Conservation (phyloP, 2,797 vertebrate species). For the Acanthurus lineatus region DNA sequence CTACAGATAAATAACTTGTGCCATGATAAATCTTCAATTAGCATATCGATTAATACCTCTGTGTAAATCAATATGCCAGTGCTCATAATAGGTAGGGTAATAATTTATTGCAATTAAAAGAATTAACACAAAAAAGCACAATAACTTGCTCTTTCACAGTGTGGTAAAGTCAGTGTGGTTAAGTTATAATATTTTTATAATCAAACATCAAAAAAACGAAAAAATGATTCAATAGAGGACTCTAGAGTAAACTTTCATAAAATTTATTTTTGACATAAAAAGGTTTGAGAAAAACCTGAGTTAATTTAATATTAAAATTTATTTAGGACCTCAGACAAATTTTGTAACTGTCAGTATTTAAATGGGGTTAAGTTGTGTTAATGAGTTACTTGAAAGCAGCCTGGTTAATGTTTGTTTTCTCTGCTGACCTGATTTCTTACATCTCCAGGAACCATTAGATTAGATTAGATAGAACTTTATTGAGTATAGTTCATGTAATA, state of each 20-base stretch:
- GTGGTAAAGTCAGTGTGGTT: too few relatives aligned
- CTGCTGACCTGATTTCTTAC: not conserved
- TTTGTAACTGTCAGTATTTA: not conserved
- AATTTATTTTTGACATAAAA: too few relatives aligned
- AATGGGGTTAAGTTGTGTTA: not conserved
- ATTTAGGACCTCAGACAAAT: not conserved
- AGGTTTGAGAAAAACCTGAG: too few relatives aligned
- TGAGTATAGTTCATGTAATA: too few relatives aligned
- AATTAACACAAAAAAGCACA: too few relatives aligned
- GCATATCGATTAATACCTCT: too few relatives aligned
- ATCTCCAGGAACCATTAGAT: not conserved
- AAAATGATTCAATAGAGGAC: too few relatives aligned
- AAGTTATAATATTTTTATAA: too few relatives aligned
- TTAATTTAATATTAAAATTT: not conserved
- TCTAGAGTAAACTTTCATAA: too few relatives aligned
- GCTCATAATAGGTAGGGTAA: not conserved
- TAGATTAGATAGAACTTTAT: too few relatives aligned
- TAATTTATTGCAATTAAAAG: not conserved
- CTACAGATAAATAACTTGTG: not conserved
- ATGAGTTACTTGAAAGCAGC: not conserved
- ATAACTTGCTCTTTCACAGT: too few relatives aligned
- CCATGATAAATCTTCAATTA: not conserved
- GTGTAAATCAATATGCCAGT: not conserved
- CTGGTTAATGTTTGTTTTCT: slow-evolving; percentile 3
- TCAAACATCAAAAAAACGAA: too few relatives aligned